Conservation (phyloP, 2,113 vertebrate genomes). For the Pica pica region DNA sequence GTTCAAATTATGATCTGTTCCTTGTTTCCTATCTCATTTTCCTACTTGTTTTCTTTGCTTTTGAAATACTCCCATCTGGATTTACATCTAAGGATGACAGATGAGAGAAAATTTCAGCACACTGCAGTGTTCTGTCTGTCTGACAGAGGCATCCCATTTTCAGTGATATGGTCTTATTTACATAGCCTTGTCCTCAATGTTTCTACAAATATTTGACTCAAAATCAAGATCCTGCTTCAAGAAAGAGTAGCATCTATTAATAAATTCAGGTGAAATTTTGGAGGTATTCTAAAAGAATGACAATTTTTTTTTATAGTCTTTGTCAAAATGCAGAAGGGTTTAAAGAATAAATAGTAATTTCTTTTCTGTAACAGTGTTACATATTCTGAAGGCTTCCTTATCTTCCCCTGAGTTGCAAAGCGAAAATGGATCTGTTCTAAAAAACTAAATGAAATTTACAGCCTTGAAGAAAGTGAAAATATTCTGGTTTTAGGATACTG, state of each 20-base stretch:
- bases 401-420: not conserved
- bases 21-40: not conserved
- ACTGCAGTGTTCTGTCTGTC: not conserved
- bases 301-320: not conserved
- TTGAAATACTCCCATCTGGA: not conserved
- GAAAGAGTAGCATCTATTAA: not conserved
- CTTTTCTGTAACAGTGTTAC: not conserved
- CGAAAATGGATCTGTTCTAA: constrained; percentile 14
- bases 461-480: not conserved
- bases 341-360: not conserved
- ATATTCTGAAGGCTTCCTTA: not conserved
- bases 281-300: not conserved
- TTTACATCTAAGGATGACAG: not conserved
- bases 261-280: not conserved
- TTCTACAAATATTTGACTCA: not conserved
- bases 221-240: not conserved
- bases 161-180: not conserved
- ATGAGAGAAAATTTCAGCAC: not conserved
- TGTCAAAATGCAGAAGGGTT: not conserved
- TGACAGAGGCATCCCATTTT: not conserved
- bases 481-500: not conserved
- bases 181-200: not conserved
- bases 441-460: not conserved
- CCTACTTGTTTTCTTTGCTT: not conserved
- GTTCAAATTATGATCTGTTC: not conserved